Conservation (phyloP, 2,797 vertebrate genomes). For the Argyrosomus regius region DNA sequence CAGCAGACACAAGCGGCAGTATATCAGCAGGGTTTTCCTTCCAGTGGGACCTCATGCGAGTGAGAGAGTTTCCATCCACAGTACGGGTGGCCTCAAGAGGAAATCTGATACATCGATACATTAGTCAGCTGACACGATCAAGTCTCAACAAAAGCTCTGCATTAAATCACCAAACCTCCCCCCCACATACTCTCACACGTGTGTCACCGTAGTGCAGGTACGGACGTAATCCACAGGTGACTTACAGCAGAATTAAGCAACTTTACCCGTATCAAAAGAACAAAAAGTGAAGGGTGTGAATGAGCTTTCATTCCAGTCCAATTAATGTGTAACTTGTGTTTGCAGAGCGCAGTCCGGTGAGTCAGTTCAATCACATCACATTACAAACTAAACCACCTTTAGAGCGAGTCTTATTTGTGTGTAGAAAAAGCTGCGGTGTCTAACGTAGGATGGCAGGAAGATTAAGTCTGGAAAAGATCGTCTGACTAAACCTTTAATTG, state of each 20-base stretch:
- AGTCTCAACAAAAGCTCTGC: conserved; percentile 9
- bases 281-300: neutral
- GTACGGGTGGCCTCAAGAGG: conserved; percentile 10
- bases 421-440: neutral
- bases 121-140: neutral
- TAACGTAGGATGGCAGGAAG: conserved; percentile 6
- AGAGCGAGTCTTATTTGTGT: conserved; percentile 2
- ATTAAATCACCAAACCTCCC: no score
- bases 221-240: neutral
- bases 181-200: neutral
- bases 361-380: no score
- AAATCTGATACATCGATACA: neutral
- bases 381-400: neutral
- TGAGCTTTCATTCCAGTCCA: neutral
- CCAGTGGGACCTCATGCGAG: neutral
- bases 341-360: neutral
- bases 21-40: neutral
- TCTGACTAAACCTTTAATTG: conserved; percentile 51
- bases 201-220: neutral
- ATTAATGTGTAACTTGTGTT: neutral
- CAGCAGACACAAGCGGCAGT: neutral
- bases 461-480: conserved; percentile 22
- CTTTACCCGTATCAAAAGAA: neutral
- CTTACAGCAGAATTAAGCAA: neutral
- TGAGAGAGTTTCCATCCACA: conserved; percentile 30